Conservation (phyloP, 2,888 invertebrate species). For the Nematopogon swammerdamellus region DNA sequence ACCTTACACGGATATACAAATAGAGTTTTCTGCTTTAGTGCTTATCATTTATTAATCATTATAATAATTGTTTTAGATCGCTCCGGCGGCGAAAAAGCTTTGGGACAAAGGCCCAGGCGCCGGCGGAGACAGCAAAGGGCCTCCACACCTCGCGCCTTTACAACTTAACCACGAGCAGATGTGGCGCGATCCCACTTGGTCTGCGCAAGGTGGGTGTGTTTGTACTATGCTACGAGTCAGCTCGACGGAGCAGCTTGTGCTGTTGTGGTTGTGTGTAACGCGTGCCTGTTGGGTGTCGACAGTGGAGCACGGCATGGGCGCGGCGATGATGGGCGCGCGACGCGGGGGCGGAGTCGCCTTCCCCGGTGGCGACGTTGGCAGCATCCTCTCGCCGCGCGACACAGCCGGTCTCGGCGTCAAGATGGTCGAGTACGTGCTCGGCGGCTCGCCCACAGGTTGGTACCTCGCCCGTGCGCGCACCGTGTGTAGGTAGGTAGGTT, state of each 20-base stretch:
- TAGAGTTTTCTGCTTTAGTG: too few relatives aligned
- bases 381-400: constrained; percentile 76
- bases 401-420: constrained; percentile 93
- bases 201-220: constrained; percentile 89
- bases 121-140: constrained; percentile 74
- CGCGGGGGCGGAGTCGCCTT: constrained; percentile 61
- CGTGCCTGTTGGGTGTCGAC: too few relatives aligned
- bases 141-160: constrained; percentile 68
- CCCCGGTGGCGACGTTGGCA: constrained; percentile 61
- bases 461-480: neutral
- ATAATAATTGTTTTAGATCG: constrained; percentile 73
- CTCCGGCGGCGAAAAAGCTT: constrained; percentile 90
- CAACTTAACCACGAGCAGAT: constrained; percentile 72
- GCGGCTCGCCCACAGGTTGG: constrained; percentile 78
- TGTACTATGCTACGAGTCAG: too few relatives aligned
- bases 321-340: constrained; percentile 67
- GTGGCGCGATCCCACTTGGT: constrained; percentile 94
- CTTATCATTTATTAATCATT: too few relatives aligned
- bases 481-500: too few relatives aligned
- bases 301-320: constrained; percentile 47
- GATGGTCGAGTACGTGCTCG: constrained; percentile 98
- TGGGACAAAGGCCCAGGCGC: constrained; percentile 78
- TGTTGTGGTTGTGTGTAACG: too few relatives aligned
- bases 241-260: too few relatives aligned
- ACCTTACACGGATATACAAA: too few relatives aligned